Conservation (phyloP, 2,113 vertebrate genomes). For the Girardinichthys multiradiatus region DNA sequence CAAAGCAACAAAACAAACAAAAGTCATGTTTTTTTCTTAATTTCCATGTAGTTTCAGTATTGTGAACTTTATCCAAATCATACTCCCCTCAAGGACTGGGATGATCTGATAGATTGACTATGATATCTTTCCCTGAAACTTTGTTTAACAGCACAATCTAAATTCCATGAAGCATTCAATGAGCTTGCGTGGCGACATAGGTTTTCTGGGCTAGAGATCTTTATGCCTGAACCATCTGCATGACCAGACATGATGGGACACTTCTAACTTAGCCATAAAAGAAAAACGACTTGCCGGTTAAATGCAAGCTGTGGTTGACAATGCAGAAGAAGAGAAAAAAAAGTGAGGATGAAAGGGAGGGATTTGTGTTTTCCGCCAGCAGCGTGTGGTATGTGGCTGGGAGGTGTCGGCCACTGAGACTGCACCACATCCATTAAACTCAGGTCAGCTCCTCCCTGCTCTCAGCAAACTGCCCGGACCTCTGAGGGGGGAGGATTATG, state of each 20-base stretch:
- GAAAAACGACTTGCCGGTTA: not conserved
- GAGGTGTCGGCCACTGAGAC: constrained; percentile 64
- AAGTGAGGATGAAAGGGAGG: constrained; percentile 29
- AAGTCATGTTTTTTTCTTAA: too few relatives aligned
- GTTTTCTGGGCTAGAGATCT: constrained; percentile 1
- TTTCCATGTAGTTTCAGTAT: too few relatives aligned
- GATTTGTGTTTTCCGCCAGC: constrained; percentile 42
- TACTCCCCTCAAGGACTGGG: too few relatives aligned
- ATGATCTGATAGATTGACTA: too few relatives aligned
- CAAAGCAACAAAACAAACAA: too few relatives aligned
- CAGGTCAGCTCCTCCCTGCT: constrained; percentile 47
- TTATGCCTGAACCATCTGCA: constrained; percentile 8
- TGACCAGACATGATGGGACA: constrained; percentile 21
- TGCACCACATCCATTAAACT: constrained; percentile 51
- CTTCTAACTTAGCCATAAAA: not conserved
- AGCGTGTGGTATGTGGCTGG: constrained; percentile 73
- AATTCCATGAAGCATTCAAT: not conserved
- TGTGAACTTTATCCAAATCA: too few relatives aligned
- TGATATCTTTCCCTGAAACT: not conserved
- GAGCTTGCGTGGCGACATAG: not conserved
- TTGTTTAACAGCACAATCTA: not conserved
- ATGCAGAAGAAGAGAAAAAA: not conserved
- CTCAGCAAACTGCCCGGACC: constrained; percentile 13
- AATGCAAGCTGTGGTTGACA: constrained; percentile 2
- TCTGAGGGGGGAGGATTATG: not conserved